Percentiles rank a stretch among this genome's conserved stretches.
phyloP scores from a whole-genome alignment of 2,888 invertebrate genomes.

The Lepeophtheirus nordmannii region DNA sequence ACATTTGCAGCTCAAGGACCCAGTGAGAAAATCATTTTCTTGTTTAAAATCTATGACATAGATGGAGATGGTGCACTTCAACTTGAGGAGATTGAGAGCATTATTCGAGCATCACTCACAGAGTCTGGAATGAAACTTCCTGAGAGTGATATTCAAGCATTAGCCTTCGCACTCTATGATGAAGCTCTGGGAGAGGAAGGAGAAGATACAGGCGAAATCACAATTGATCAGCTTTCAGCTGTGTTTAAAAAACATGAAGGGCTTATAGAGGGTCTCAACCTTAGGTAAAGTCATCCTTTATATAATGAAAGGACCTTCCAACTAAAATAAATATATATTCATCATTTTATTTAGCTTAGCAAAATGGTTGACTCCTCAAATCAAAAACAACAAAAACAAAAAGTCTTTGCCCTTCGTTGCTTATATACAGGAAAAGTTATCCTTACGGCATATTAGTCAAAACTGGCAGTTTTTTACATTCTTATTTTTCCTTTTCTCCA shows the following conservation, averaged over 20 bases:
- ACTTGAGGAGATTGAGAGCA: conserved; percentile 8
- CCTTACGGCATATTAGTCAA: conserved; percentile 25
- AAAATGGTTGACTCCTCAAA: conserved; percentile 14
- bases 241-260: conserved; percentile 16
- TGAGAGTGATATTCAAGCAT: conserved; percentile 11
- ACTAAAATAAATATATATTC: background rate
- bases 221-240: conserved; percentile 11
- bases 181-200: conserved; percentile 16
- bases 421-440: conserved; percentile 16
- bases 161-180: conserved; percentile 13
- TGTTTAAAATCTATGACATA: conserved; percentile 22
- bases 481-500: conserved; percentile 26
- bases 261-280: conserved; percentile 10
- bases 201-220: conserved; percentile 13
- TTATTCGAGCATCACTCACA: conserved; percentile 1
- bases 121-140: conserved; percentile 8
- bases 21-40: conserved; percentile 16
- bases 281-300: background rate
- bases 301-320: background rate
- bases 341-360: background rate
- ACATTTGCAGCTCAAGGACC: conserved; percentile 10
- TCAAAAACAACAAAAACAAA: background rate
- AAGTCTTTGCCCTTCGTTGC: background rate
- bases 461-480: conserved; percentile 27
- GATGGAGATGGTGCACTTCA: conserved; percentile 14